phyloP scores from a whole-genome alignment of 1,140 invertebrate species.

The Thaumetopoea pityocampa region DNA sequence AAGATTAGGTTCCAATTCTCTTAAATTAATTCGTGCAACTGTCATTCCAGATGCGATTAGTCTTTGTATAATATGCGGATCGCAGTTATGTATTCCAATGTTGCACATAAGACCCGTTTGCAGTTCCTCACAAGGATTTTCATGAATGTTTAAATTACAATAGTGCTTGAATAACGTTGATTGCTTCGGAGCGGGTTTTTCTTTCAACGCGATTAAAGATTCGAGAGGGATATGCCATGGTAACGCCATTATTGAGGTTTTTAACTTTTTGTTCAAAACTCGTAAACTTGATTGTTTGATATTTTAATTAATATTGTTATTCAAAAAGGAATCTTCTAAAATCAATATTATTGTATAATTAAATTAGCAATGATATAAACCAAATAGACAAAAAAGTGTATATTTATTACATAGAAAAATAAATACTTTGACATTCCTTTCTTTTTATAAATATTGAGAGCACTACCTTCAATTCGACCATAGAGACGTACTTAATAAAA shows the following conservation, averaged over 20 bases:
- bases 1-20: constrained; percentile 61
- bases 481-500: too few relatives aligned
- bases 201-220: constrained; percentile 38
- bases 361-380: too few relatives aligned
- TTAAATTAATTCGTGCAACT: constrained; percentile 55
- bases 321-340: too few relatives aligned
- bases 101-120: constrained; percentile 68
- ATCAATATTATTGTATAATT: too few relatives aligned
- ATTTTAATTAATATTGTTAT: too few relatives aligned
- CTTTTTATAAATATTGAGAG: too few relatives aligned
- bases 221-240: constrained; percentile 67
- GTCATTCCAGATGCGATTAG: constrained; percentile 67
- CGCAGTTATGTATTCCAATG: constrained; percentile 53
- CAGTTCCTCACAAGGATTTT: constrained; percentile 59
- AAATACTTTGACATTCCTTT: too few relatives aligned
- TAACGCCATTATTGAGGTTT: constrained; percentile 57
- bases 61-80: constrained; percentile 53
- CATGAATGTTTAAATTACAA: constrained; percentile 51
- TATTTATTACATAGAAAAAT: too few relatives aligned
- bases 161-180: constrained; percentile 53
- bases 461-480: too few relatives aligned
- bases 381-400: too few relatives aligned
- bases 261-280: too few relatives aligned
- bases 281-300: too few relatives aligned
- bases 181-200: constrained; percentile 26